Conservation (phyloP, 2,797 vertebrate species). For the Dermochelys coriacea region DNA sequence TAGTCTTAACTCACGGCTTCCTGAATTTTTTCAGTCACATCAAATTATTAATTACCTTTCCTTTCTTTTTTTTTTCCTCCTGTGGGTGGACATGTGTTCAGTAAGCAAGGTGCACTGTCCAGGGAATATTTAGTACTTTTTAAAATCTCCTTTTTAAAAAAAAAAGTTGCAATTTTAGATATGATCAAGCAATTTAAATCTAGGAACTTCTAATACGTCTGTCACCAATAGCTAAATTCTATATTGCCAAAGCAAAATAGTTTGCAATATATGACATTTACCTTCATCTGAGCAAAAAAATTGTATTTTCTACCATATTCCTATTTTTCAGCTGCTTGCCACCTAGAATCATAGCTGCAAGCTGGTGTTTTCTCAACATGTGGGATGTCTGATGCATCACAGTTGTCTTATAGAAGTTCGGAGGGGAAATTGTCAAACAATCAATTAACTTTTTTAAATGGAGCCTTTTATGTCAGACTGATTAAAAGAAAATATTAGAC, state of each 20-base stretch:
- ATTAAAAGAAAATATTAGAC: neutral
- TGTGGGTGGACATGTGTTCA: neutral
- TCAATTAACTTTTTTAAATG: neutral
- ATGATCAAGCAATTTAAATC: neutral
- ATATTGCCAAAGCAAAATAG: neutral
- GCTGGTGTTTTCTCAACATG: fast-evolving
- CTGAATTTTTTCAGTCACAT: conserved; percentile 32
- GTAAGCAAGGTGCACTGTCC: neutral
- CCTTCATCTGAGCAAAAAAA: neutral
- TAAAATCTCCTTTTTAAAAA: neutral
- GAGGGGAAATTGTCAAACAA: neutral
- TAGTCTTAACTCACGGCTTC: neutral
- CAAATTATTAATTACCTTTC: conserved; percentile 12
- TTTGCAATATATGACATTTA: neutral
- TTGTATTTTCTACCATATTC: neutral
- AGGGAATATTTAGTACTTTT: neutral
- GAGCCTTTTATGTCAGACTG: neutral
- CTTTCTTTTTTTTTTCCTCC: fast-evolving
- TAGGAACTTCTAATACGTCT: neutral
- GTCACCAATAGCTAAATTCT: neutral
- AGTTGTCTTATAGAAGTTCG: conserved; percentile 14
- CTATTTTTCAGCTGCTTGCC: neutral
- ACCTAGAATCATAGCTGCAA: neutral
- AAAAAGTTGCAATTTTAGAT: neutral
- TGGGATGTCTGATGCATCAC: neutral